Evolutionary conservation across 2,888 invertebrate genomes (phyloP), one percentile per base, ranked within the genome.

Genomic region (Itoplectis maculator): DNA sequence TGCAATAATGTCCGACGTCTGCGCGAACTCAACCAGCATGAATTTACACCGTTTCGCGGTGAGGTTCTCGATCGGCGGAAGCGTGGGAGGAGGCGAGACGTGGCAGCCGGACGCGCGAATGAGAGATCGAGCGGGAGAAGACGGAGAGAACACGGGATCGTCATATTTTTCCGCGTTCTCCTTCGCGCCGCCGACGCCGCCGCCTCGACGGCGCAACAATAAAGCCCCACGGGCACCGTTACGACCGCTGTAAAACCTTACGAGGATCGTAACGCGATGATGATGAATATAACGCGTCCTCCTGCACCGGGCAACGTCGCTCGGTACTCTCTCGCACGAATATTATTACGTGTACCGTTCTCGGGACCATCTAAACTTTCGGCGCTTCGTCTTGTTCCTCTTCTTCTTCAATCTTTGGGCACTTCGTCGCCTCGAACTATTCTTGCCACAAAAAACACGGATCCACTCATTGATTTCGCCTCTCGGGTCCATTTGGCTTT

Each of bases 201-300:
- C 82, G 63, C 65, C 66, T 51, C 68, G 63, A 42, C 75, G 78
- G 72, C 78, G 77, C 81, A 87, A 89, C 86, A 87, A 88, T 88
- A 88, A 89, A 89, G 87, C 83, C 85, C 79, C 84, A 65, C 15
- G 84, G 83, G 87, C 79, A 82, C 88, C 84, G 87, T 91, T 90
- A 89, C 87, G 89, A 88, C 88, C 80, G 89, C 86, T 87, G 89
- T 91, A 91, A 91, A 91, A 90, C 87, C 89, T 90, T 89, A 91
- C 86, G 87, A 86, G 87, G 88, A 90, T 90, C 89, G 87, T 90
- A 90, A 91, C 89, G 88, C 86, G 89, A 91, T 90, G 88, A 88
- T 88, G 87, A 89, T 86, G 88, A 85, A 85, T 87, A 86, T 86
- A 88, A 87, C 85, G 84, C 87, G 85, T 73, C 81, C 75, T 73